phyloP scores from a whole-genome alignment of 2,113 vertebrate genomes.

The Pedionomus torquatus region DNA sequence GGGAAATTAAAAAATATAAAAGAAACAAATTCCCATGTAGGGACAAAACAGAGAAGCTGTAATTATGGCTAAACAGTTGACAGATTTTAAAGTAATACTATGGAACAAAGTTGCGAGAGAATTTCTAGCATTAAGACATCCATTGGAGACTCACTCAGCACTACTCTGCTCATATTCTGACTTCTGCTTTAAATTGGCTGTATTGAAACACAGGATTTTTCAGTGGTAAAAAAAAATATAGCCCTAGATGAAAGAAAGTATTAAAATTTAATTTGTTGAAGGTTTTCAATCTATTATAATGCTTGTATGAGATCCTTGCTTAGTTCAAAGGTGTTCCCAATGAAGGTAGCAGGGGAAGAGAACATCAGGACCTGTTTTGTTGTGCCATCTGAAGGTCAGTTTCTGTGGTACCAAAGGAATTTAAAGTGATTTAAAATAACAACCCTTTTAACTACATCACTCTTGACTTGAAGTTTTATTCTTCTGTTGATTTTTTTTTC shows the following conservation, averaged over 20 bases:
- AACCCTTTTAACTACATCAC: background rate
- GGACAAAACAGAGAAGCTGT: constrained; percentile 4
- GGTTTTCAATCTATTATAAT: background rate
- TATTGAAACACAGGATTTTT: background rate
- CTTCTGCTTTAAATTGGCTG: background rate
- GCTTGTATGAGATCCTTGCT: background rate
- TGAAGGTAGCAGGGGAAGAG: background rate
- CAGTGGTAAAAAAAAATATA: background rate
- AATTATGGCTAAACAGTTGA: constrained; percentile 48
- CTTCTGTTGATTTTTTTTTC: background rate
- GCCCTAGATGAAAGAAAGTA: background rate
- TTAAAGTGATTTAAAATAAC: background rate
- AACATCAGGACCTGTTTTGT: background rate
- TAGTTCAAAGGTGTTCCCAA: background rate
- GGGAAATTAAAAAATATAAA: constrained; percentile 51
- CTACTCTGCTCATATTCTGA: background rate
- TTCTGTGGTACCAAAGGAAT: background rate
- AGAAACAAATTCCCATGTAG: constrained; percentile 5
- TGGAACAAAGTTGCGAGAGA: background rate
- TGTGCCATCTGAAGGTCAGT: background rate
- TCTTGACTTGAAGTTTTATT: background rate
- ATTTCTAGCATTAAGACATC: background rate
- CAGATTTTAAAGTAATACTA: constrained; percentile 3
- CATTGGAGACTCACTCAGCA: background rate
- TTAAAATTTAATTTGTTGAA: background rate